These are phyloP conservation scores for Theretra japonica DNA, from an alignment of 2,888 invertebrate species.

Conservation along the genomic window DNA sequence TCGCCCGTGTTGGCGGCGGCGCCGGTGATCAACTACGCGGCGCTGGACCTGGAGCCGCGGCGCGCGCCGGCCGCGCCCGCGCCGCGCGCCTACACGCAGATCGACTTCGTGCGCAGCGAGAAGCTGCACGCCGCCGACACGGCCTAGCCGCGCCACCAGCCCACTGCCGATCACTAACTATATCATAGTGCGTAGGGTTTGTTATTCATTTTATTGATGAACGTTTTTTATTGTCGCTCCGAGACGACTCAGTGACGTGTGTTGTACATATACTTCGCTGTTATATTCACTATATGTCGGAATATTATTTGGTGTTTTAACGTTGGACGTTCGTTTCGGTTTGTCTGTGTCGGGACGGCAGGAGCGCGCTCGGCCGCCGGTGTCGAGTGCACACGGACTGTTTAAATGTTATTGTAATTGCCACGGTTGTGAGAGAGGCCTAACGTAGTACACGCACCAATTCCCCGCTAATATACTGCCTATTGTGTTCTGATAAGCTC, in stretches of 20 bases:
- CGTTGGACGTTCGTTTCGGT: not conserved
- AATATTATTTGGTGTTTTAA: constrained; percentile 9
- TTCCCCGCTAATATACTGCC: constrained; percentile 65
- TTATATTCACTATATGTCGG: constrained; percentile 7
- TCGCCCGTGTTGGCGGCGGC: constrained; percentile 33
- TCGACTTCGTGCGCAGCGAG: constrained; percentile 90
- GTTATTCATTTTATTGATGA: constrained; percentile 62
- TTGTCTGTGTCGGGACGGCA: not conserved
- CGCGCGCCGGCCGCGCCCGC: constrained; percentile 66
- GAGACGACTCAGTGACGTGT: constrained; percentile 29
- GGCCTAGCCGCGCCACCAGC: constrained; percentile 21
- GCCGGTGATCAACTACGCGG: constrained; percentile 71
- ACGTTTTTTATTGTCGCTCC: constrained; percentile 28
- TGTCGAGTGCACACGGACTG: constrained; percentile 23
- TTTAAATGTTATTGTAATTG: constrained; percentile 43
- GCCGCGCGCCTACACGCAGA: constrained; percentile 90
- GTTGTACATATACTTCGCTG: constrained; percentile 12
- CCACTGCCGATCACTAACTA: constrained; percentile 47
- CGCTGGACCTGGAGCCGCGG: constrained; percentile 75
- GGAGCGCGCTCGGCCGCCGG: not conserved
- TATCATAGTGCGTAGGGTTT: constrained; percentile 52
- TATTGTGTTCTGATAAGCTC: constrained; percentile 78
- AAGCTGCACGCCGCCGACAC: constrained; percentile 53
- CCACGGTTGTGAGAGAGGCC: constrained; percentile 83
- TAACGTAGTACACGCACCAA: constrained; percentile 73